Conservation (phyloP, 2,113 vertebrate genomes). For the Sorex araneus region DNA sequence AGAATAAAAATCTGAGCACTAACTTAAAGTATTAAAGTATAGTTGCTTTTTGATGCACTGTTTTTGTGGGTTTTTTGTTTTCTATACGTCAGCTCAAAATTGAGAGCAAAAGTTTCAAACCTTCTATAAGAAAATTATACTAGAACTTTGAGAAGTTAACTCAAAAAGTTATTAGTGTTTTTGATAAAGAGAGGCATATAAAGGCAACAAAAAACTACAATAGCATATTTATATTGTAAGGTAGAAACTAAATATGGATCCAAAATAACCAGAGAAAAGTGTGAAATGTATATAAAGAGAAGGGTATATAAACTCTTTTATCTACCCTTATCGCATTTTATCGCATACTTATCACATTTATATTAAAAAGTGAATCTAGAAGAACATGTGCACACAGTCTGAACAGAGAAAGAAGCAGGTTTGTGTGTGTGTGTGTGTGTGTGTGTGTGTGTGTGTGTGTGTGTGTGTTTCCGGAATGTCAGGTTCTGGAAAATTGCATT, state of each 20-base stretch:
- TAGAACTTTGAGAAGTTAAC: neutral
- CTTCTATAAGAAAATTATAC: neutral
- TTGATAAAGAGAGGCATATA: neutral
- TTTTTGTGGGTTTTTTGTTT: neutral
- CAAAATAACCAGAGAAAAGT: neutral
- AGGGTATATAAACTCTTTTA: neutral
- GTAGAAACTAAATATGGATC: neutral
- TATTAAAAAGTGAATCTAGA: neutral
- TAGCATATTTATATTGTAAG: neutral
- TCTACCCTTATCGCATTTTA: too few relatives aligned
- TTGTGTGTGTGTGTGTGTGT: too few relatives aligned
- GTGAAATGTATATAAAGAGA: neutral
- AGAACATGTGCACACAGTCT: neutral
- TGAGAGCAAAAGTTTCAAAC: neutral
- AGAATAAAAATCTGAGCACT: neutral
- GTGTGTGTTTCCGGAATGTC: too few relatives aligned
- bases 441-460: too few relatives aligned
- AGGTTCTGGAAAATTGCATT: too few relatives aligned
- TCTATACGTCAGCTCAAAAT: neutral
- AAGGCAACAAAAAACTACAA: neutral
- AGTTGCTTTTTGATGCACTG: neutral
- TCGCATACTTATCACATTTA: neutral
- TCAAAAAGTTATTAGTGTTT: neutral
- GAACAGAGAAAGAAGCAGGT: neutral
- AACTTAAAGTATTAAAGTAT: slow-evolving; percentile 27